Conservation (phyloP, 2,113 vertebrate species). For the Triplophysa siluroides region DNA sequence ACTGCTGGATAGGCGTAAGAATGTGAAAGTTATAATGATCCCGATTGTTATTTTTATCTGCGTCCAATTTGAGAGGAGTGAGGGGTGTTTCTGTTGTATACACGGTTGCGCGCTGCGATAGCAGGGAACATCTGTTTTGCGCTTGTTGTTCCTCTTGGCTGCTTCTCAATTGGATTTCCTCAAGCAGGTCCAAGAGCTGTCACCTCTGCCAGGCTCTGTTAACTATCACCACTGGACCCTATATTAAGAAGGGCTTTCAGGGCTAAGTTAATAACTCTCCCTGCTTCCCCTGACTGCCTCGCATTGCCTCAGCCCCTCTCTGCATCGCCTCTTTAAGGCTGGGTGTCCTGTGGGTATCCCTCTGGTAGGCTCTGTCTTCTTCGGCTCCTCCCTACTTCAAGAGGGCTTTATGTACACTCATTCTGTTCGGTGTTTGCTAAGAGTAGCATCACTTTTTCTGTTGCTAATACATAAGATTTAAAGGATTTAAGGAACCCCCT, state of each 20-base stretch:
- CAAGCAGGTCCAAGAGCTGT: conserved; percentile 97
- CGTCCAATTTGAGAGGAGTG: conserved; percentile 61
- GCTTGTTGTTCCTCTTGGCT: conserved; percentile 98
- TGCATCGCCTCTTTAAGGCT: conserved; percentile 32
- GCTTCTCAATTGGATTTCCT: conserved; percentile 99
- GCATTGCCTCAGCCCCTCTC: conserved; percentile 28
- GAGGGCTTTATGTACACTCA: conserved; percentile 52
- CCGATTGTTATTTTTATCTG: conserved; percentile 54
- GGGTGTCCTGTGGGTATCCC: conserved; percentile 55
- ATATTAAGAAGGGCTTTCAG: conserved; percentile 99
- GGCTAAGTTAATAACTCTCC: conserved; percentile 99
- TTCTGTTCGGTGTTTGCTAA: conserved; percentile 21
- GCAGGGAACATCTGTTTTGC: conserved; percentile 94
- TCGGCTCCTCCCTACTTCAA: conserved; percentile 5
- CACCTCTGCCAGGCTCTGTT: conserved; percentile 97
- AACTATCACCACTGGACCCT: conserved; percentile 92
- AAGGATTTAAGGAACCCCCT: too few relatives aligned
- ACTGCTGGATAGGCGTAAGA: conserved; percentile 18
- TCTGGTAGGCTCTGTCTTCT: conserved; percentile 6
- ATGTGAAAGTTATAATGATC: conserved; percentile 42
- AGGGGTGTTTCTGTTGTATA: conserved; percentile 61
- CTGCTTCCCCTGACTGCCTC: conserved; percentile 87
- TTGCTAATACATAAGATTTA: too few relatives aligned
- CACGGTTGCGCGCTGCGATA: conserved; percentile 71
- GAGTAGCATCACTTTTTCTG: too few relatives aligned